These are phyloP conservation scores for Lamellibrachia satsuma DNA, from an alignment of 2,888 invertebrate genomes.

Conservation along the genomic window DNA sequence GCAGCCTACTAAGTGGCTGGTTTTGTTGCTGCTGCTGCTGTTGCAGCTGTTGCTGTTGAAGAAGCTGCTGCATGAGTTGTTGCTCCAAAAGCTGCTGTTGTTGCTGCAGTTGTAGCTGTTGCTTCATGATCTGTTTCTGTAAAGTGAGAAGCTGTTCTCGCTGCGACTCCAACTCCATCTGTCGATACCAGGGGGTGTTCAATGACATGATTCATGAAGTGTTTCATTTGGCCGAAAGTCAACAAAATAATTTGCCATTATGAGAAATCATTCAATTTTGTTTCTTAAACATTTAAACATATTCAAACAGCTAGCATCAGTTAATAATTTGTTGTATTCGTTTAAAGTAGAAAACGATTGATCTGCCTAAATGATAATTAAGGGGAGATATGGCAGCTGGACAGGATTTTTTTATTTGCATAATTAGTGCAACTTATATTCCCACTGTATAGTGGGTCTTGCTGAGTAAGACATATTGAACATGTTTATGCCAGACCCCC, in stretches of 20 bases:
- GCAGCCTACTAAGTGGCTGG: not conserved
- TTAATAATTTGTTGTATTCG: too few relatives aligned
- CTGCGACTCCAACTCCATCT: not conserved
- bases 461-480: too few relatives aligned
- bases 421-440: too few relatives aligned
- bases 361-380: too few relatives aligned
- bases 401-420: too few relatives aligned
- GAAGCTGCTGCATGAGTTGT: not conserved
- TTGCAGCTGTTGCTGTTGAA: not conserved
- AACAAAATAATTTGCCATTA: not conserved
- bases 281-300: too few relatives aligned
- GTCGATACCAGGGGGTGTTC: not conserved
- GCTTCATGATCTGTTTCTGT: constrained; percentile 3
- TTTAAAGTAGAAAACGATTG: too few relatives aligned
- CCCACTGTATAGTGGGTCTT: too few relatives aligned
- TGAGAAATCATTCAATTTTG: too few relatives aligned
- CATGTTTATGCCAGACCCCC: too few relatives aligned
- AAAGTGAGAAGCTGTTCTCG: not conserved
- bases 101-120: not conserved
- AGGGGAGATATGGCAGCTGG: too few relatives aligned
- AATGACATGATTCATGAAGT: not conserved
- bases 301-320: too few relatives aligned
- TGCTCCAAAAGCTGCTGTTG: not conserved
- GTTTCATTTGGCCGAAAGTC: not conserved
- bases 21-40: not conserved